These are phyloP conservation scores for Lordiphosa mommai DNA, from an alignment of 1,140 invertebrate genomes.

Conservation along the genomic window DNA sequence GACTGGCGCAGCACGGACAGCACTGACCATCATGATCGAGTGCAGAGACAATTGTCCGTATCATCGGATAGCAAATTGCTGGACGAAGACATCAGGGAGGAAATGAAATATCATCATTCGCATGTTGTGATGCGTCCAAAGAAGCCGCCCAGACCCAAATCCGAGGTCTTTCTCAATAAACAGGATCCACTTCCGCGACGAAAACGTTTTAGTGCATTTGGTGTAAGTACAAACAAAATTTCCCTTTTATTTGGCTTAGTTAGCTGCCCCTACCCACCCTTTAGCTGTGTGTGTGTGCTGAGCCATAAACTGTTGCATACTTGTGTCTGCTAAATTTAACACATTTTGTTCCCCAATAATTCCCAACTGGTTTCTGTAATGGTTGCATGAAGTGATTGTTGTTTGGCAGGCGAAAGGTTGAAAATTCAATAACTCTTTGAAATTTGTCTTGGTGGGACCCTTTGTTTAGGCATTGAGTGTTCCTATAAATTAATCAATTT, in stretches of 20 bases:
- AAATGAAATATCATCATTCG: slow-evolving; percentile 81
- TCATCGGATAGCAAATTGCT: slow-evolving; percentile 94
- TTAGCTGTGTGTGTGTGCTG: background rate
- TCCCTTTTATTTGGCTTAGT: background rate
- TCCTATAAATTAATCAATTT: slow-evolving; percentile 57
- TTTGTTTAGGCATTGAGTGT: slow-evolving; percentile 68
- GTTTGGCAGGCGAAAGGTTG: slow-evolving; percentile 3
- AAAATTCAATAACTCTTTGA: slow-evolving; percentile 73
- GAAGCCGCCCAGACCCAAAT: slow-evolving; percentile 93
- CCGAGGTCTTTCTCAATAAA: slow-evolving; percentile 89
- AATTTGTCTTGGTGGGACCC: slow-evolving; percentile 78
- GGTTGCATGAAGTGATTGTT: background rate
- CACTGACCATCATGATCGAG: slow-evolving; percentile 86
- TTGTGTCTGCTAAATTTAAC: slow-evolving; percentile 1
- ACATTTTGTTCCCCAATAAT: slow-evolving; percentile 15
- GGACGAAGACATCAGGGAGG: slow-evolving; percentile 91
- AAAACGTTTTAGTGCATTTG: slow-evolving; percentile 94
- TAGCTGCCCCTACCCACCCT: background rate
- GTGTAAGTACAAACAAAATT: slow-evolving; percentile 83
- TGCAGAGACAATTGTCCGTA: slow-evolving; percentile 92
- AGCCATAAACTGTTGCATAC: slow-evolving; percentile 40
- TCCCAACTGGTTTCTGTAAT: slow-evolving; percentile 41
- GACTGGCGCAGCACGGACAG: slow-evolving; percentile 88
- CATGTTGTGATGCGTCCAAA: slow-evolving; percentile 92
- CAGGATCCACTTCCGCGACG: slow-evolving; percentile 84